These are phyloP conservation scores for Pterois miles DNA, from an alignment of 2,797 vertebrate genomes.

Conservation along the genomic window DNA sequence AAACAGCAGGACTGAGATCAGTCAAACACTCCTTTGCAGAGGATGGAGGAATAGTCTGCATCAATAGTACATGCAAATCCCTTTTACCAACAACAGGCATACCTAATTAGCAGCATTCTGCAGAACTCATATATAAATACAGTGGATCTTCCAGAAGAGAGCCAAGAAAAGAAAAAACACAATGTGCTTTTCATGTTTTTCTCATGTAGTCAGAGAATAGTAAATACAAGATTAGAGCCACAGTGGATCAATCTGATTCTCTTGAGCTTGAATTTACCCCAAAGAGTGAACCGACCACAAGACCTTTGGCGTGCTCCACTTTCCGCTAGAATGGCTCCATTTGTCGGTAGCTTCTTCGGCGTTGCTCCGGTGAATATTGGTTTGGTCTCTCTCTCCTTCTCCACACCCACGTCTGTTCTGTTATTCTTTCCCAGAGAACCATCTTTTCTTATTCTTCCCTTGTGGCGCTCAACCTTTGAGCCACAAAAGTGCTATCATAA, in stretches of 20 bases:
- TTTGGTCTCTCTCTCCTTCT: conserved; percentile 17
- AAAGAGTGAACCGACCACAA: conserved; percentile 33
- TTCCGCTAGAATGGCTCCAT: conserved; percentile 52
- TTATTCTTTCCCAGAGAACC: neutral
- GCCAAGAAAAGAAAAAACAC: neutral
- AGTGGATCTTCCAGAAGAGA: neutral
- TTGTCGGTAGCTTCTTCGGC: conserved; percentile 37
- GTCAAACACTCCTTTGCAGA: conserved; percentile 2
- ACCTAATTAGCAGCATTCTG: neutral
- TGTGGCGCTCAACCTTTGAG: conserved; percentile 35
- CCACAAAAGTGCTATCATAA: conserved; percentile 36
- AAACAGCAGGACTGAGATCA: conserved; percentile 22
- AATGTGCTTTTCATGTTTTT: conserved; percentile 16
- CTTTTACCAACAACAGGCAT: neutral
- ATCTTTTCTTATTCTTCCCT: conserved; percentile 22
- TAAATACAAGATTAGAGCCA: neutral
- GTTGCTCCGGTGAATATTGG: conserved; percentile 35
- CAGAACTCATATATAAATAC: conserved; percentile 22
- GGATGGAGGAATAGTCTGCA: conserved; percentile 1
- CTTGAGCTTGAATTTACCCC: conserved; percentile 40
- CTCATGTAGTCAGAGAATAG: neutral
- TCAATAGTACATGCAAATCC: neutral
- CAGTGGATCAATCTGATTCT: neutral
- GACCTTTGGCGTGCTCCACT: conserved; percentile 46
- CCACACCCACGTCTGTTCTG: conserved; percentile 23